A percentile compares a stretch with the other conserved stretches of the same genome.
phyloP scores from a whole-genome alignment of 2,113 vertebrate species.

The Alouatta palliata region DNA sequence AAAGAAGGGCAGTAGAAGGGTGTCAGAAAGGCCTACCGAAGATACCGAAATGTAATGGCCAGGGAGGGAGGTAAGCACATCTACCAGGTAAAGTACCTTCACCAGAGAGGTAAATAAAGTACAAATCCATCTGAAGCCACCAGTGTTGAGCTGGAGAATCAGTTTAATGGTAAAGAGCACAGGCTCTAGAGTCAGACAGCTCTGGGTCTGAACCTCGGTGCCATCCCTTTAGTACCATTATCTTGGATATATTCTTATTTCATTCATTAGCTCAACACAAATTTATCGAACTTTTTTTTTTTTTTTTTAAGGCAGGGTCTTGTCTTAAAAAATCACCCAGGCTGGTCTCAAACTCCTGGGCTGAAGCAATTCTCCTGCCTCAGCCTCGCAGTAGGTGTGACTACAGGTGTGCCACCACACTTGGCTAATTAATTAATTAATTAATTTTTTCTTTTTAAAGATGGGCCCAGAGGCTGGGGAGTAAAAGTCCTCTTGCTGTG shows the following conservation, averaged over 20 bases:
- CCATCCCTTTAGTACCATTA: neutral
- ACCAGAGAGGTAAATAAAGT: neutral
- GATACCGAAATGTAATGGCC: neutral
- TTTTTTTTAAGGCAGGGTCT: neutral
- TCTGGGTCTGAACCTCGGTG: neutral
- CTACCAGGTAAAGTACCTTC: neutral
- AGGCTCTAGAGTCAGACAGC: neutral
- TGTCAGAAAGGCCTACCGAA: neutral
- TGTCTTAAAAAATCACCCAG: neutral
- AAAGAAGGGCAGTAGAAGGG: neutral
- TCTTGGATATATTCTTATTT: neutral
- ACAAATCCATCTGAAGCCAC: neutral
- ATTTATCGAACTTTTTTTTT: neutral
- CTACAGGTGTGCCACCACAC: too few species aligned
- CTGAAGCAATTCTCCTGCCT: neutral
- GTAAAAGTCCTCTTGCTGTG: too few species aligned
- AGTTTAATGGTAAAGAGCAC: neutral
- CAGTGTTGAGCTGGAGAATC: neutral
- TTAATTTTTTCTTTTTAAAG: too few species aligned
- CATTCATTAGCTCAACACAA: neutral
- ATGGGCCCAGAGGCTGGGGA: too few species aligned
- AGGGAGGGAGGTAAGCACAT: neutral
- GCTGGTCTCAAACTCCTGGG: neutral
- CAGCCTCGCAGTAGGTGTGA: neutral
- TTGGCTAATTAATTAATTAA: too few species aligned